These are phyloP conservation scores for Erethizon dorsatum DNA, from an alignment of 2,797 vertebrate species.

Conservation along the genomic window DNA sequence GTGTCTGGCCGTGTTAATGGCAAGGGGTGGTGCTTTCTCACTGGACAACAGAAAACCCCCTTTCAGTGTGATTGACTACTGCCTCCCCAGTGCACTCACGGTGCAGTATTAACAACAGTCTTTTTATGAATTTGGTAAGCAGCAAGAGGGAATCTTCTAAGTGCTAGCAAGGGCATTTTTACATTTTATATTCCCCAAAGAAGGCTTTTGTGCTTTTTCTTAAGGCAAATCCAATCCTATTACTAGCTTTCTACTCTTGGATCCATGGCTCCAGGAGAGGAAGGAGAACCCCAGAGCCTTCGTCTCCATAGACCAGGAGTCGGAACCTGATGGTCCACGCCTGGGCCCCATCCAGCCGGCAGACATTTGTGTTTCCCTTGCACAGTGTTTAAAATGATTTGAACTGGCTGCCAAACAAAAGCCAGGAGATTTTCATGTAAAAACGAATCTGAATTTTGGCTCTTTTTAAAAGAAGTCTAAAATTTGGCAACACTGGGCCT, in stretches of 20 bases:
- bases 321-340: not conserved
- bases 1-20: not conserved
- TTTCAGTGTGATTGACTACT: not conserved
- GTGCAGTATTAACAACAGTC: not conserved
- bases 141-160: not conserved
- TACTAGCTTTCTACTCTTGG: not conserved
- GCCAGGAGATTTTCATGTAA: slow-evolving; percentile 40
- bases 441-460: slow-evolving; percentile 43
- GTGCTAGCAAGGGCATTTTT: not conserved
- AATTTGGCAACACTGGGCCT: not conserved
- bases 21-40: not conserved
- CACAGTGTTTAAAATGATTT: not conserved
- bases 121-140: not conserved
- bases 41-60: not conserved
- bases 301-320: not conserved
- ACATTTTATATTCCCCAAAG: slow-evolving; percentile 3
- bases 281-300: not conserved
- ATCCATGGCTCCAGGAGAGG: not conserved
- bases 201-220: slow-evolving; percentile 51
- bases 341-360: not conserved
- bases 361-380: not conserved
- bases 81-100: not conserved
- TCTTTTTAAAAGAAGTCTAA: slow-evolving; percentile 3
- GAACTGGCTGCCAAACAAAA: slow-evolving; percentile 49
- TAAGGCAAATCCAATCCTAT: not conserved